Evolutionary conservation across 92 coral and sea anemone genomes (phyloP), one percentile per base, ranked within the genome.

Genomic region (Paramuricea clavata): DNA sequence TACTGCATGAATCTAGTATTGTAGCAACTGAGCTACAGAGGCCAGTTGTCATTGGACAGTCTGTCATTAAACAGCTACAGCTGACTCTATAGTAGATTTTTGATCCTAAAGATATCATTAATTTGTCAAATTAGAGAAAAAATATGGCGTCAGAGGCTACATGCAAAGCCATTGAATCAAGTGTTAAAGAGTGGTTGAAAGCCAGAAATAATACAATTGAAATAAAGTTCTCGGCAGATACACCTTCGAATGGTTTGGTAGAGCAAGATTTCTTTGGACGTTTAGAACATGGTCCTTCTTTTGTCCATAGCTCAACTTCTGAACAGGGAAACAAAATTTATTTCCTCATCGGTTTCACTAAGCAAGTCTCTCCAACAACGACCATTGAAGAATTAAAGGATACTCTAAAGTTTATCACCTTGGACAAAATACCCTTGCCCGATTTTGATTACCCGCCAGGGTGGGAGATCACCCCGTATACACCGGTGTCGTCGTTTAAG

Each of bases 401-500:
- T 65, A 31, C 39, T 15, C 72, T 65, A 10, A 13, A 65, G 39
- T 65, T 65, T 27, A 39, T 65, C 39, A 65, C 39, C 39, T 65
- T 65, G 39, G 72, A 65, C 0, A 39, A 65, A 16, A 16, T 65
- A 33, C 72, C 72, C 0, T 12, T 65, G n/a, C 72, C 36, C 0
- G 72, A 28, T 10, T 65, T 65, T 65, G 39, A 65, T 2, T 19
- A 65, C 39, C 36, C 72, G 7, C 72, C 72, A 10, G 21, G 21
- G 0, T 65, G 72, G 72, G 23, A 19, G 41, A 65, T 65, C 41
- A 11, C 6, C 2, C 72, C 72, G 17, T 12, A 12, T 19, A 65
- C 72, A 7, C 72, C 72, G 5, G 39, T 65, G 16, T 65, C 72
- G 21, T 65, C 72, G 11, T 65, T 65, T 28, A 65, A 27, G 41